Evolutionary conservation across 1,140 invertebrate genomes (phyloP).

Genomic region (Plectrocnemia conspersa): DNA sequence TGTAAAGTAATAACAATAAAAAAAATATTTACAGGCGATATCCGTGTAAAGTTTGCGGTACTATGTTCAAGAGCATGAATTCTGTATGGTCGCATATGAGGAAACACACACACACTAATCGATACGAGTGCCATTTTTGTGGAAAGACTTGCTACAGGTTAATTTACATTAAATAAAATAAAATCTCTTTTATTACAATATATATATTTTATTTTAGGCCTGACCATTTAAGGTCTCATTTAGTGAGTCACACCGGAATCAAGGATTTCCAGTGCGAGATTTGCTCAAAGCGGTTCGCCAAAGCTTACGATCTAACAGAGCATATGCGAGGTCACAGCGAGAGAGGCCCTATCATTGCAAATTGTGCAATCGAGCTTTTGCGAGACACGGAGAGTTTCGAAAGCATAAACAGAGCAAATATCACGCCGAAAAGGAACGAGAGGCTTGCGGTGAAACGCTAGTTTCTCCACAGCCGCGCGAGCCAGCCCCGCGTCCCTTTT

Average conservation of each 20-base stretch:
- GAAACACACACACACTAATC: slow-evolving; percentile 33
- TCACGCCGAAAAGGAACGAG: slow-evolving; percentile 24
- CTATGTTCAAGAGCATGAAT: slow-evolving; percentile 35
- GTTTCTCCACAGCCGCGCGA: not conserved
- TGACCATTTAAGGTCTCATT: slow-evolving; percentile 32
- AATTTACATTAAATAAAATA: not conserved
- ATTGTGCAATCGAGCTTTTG: slow-evolving; percentile 27
- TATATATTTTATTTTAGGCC: slow-evolving; percentile 20
- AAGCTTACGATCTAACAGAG: slow-evolving; percentile 32
- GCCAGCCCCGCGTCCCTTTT: slow-evolving; percentile 9
- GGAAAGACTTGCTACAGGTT: slow-evolving; percentile 34
- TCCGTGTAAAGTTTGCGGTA: slow-evolving; percentile 31
- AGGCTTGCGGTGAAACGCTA: slow-evolving; percentile 7
- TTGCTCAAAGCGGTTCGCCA: slow-evolving; percentile 32
- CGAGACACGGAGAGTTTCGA: slow-evolving; percentile 33
- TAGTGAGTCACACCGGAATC: slow-evolving; percentile 32
- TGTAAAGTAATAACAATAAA: not conserved
- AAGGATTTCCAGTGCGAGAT: slow-evolving; percentile 35
- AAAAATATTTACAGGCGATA: slow-evolving; percentile 25
- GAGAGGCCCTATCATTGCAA: slow-evolving; percentile 29
- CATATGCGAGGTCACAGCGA: slow-evolving; percentile 39
- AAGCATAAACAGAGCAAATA: slow-evolving; percentile 32
- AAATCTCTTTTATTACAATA: slow-evolving; percentile 4
- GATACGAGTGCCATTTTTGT: slow-evolving; percentile 35
- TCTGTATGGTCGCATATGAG: slow-evolving; percentile 35